phyloP scores from a whole-genome alignment of 2,113 vertebrate species.

The Suricata suricatta region DNA sequence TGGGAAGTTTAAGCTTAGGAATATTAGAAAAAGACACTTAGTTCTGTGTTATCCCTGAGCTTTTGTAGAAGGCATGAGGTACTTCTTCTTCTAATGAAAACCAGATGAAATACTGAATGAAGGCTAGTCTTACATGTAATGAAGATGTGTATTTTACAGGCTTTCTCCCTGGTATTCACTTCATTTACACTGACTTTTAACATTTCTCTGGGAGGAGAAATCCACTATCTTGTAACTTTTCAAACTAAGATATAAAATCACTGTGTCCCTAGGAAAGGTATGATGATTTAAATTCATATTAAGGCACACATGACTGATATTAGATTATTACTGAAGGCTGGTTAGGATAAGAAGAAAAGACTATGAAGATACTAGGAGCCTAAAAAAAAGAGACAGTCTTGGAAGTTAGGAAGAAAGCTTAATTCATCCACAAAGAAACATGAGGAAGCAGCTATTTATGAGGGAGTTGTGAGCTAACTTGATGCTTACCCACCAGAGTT shows the following conservation, averaged over 20 bases:
- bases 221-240: neutral
- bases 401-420: neutral
- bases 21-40: neutral
- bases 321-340: neutral
- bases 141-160: neutral
- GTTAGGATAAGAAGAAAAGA: neutral
- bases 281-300: neutral
- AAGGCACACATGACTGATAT: neutral
- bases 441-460: neutral
- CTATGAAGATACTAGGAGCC: neutral
- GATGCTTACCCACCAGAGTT: neutral
- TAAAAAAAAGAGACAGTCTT: neutral
- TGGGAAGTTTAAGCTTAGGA: constrained; percentile 19
- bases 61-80: constrained; percentile 18
- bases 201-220: neutral
- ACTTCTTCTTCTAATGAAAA: constrained; percentile 44
- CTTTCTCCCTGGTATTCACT: neutral
- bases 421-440: neutral
- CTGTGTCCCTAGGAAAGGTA: neutral
- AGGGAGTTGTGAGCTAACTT: neutral
- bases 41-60: neutral
- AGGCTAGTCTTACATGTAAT: neutral
- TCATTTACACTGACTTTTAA: neutral
- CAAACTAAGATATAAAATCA: neutral
- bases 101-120: neutral